Conservation (phyloP, 2,113 vertebrate species). For the Tychaedon coryphoeus region DNA sequence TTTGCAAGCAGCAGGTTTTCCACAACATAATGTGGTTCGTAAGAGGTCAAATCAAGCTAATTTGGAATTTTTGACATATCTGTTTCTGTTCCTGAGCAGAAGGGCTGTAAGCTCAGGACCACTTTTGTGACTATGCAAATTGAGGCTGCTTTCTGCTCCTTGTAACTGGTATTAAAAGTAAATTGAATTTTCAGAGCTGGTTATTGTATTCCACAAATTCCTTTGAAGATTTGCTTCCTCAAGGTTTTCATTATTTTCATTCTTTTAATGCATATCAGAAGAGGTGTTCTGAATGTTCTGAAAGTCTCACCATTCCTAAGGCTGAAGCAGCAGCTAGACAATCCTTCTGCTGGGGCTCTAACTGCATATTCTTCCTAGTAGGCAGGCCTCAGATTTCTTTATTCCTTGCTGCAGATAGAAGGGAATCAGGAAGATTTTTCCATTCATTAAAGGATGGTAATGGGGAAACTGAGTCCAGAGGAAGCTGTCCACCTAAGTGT, state of each 20-base stretch:
- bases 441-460: neutral
- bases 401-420: neutral
- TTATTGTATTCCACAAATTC: neutral
- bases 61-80: neutral
- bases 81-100: neutral
- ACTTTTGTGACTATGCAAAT: neutral
- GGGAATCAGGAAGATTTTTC: neutral
- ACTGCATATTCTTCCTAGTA: neutral
- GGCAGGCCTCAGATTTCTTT: neutral
- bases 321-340: neutral
- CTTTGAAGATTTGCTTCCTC: neutral
- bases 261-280: neutral
- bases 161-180: neutral
- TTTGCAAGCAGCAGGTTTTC: neutral
- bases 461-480: neutral
- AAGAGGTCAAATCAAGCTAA: neutral
- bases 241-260: neutral
- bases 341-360: neutral
- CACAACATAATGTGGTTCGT: neutral
- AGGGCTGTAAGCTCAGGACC: neutral
- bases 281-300: neutral
- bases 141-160: neutral
- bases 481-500: neutral
- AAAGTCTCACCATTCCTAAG: neutral
- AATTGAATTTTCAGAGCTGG: neutral